Evolutionary conservation across 1,140 invertebrate species (phyloP).

Genomic region (Lepidurus apus): DNA sequence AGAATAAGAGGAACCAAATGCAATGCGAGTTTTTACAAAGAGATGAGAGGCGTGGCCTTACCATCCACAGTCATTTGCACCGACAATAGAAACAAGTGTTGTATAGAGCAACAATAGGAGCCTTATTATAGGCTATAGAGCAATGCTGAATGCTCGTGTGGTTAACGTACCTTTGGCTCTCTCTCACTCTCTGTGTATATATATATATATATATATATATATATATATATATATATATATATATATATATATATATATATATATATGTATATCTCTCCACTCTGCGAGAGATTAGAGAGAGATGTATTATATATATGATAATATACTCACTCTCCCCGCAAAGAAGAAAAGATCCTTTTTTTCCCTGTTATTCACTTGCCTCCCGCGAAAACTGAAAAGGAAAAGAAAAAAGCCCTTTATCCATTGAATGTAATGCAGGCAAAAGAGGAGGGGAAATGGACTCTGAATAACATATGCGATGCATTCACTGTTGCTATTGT

Average conservation of each 20-base stretch:
- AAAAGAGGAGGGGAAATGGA: slow-evolving; percentile 18
- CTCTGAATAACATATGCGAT: slow-evolving; percentile 16
- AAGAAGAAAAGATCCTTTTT: neutral
- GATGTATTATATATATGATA: neutral
- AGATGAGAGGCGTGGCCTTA: slow-evolving; percentile 15
- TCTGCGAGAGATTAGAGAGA: too few relatives aligned
- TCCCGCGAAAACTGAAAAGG: neutral
- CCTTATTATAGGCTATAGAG: neutral
- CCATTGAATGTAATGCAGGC: slow-evolving; percentile 21
- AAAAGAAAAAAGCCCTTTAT: neutral
- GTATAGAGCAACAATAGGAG: slow-evolving; percentile 1
- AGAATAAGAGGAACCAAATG: neutral
- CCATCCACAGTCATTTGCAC: slow-evolving; percentile 12
- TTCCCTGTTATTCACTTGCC: neutral
- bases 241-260: neutral
- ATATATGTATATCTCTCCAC: neutral
- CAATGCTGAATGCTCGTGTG: slow-evolving; percentile 6
- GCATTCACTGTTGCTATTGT: slow-evolving; percentile 21
- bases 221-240: neutral
- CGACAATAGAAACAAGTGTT: slow-evolving; percentile 19
- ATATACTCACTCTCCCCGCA: slow-evolving; percentile 10
- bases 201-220: neutral
- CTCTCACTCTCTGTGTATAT: neutral
- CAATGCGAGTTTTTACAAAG: slow-evolving; percentile 6
- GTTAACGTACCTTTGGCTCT: neutral